Base-by-base conservation (phyloP, 2,888 invertebrate species). In the Chymomyza fuscimana region DNA sequence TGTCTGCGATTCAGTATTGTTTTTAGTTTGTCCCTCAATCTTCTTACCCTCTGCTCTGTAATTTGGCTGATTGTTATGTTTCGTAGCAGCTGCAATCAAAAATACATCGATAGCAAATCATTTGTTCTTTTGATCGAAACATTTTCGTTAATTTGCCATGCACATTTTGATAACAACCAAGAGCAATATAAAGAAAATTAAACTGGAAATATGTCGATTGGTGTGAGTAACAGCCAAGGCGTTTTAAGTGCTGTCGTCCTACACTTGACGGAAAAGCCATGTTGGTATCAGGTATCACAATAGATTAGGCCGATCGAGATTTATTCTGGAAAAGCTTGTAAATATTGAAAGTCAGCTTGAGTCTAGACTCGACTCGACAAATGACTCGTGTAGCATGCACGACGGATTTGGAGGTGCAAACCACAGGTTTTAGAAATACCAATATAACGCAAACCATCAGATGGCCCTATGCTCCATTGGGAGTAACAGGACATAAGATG, bases 71-170 rank as follows among this genome's bases (percentile, higher is more conserved):
- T 81, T 81, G 74, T 78, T 86, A 76, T 78, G 75, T 71, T 69
- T 80, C 69, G 62, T 68, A 86, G 74, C 78, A 80, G 71, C 70
- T 85, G 80, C 80, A 82, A 83, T 83, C 86, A 87, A 86, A 87
- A 83, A 82, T 83, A 78, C 83, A 86, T 87, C 73, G 12, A 40
- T 52, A 56, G 29, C 67, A 77, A 78, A 65, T 60, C 66, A 76
- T 69, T 73, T 76, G 32, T 40, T 22, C 54, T 22, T 54, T 22
- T 46, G 40, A 46, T 54, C 54, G 54, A 54, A 54, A 54, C 54
- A 54, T 54, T 54, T 54, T 16, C 54, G 54, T 54, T 54, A 54
- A 54, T 54, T 54, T 54, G 16, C 16, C 40, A 46, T 54, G 22
- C 54, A 22, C 54, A 54, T 54, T 54, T 54, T 19, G 54, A 54